These are phyloP conservation scores for Nymphalis io DNA, from an alignment of 1,140 invertebrate genomes.

Conservation along the genomic window DNA sequence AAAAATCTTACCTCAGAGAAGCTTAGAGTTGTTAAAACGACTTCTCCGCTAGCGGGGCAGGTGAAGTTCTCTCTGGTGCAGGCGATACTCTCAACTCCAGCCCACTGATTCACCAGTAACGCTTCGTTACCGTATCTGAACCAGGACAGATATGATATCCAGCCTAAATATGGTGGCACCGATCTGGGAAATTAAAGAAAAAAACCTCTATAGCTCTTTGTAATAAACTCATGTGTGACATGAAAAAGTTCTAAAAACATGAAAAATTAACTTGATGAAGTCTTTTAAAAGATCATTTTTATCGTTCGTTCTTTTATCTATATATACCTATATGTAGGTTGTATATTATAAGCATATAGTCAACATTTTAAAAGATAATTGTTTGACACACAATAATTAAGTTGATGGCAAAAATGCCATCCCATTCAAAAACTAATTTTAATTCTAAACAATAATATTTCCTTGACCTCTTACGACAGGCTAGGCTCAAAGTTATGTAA, in stretches of 20 bases:
- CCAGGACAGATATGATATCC: conserved; percentile 97
- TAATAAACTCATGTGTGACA: too few relatives aligned
- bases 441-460: too few relatives aligned
- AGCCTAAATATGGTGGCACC: conserved; percentile 92
- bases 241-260: background rate
- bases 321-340: too few relatives aligned
- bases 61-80: conserved; percentile 87
- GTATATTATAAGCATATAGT: too few relatives aligned
- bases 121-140: conserved; percentile 97
- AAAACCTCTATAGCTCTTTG: background rate
- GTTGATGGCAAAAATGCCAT: too few relatives aligned
- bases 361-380: too few relatives aligned
- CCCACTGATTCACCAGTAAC: conserved; percentile 96
- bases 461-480: too few relatives aligned
- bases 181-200: conserved; percentile 81
- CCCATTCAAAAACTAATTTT: too few relatives aligned
- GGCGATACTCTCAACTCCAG: conserved; percentile 85
- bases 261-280: background rate
- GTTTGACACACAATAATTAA: too few relatives aligned
- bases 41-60: conserved; percentile 87
- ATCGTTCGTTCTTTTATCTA: too few relatives aligned
- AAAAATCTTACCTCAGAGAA: conserved; percentile 85
- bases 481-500: too few relatives aligned
- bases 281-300: too few relatives aligned
- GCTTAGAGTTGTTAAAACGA: conserved; percentile 89